Evolutionary conservation across 2,888 invertebrate genomes (phyloP), one percentile per base, ranked within the genome.

Genomic region (Argynnis bischoffii): DNA sequence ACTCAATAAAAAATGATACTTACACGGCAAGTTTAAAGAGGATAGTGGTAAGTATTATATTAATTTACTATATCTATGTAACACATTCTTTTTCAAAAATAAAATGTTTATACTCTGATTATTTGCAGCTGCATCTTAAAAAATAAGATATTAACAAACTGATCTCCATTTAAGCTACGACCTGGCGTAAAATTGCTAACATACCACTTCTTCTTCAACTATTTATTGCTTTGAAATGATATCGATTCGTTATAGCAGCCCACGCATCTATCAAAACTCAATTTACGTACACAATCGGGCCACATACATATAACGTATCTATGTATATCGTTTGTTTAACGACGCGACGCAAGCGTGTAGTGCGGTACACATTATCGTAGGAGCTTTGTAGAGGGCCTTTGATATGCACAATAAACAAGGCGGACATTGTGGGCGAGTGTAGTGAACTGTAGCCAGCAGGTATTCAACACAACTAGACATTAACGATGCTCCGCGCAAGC

Each of bases 351-450:
- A 54, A 64, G 47, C 54, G 69, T 71, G 67, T 78, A 77, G 74
- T 75, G 72, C 66, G 14, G 48, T 51, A 15, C 59, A 76, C 80
- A 76, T 77, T 79, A 79, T 82, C 71, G 71, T 67, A 63, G 70
- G 69, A 81, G 78, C 81, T 83, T 85, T 86, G 84, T 84, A 78
- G 76, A 79, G 79, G 63, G 74, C 82, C 84, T 86, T 85, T 84
- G 83, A 83, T 83, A 83, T 81, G 81, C 77, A 82, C 82, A 83
- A 85, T 84, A 84, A 84, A 83, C 84, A 81, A 81, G 79, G 81
- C 73, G 73, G 79, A 77, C 70, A 82, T 81, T 81, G 79, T 81
- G 72, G 77, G 76, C 75, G 77, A 68, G 80, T 80, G 82, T 81
- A 84, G 78, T 80, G 79, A 76, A 73, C 72, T 68, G 73, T 73